Percentiles rank a stretch among this genome's conserved stretches.
These are phyloP conservation scores for Leptodactylus fallax DNA, from an alignment of 2,797 vertebrate species.

Conservation along the genomic window DNA sequence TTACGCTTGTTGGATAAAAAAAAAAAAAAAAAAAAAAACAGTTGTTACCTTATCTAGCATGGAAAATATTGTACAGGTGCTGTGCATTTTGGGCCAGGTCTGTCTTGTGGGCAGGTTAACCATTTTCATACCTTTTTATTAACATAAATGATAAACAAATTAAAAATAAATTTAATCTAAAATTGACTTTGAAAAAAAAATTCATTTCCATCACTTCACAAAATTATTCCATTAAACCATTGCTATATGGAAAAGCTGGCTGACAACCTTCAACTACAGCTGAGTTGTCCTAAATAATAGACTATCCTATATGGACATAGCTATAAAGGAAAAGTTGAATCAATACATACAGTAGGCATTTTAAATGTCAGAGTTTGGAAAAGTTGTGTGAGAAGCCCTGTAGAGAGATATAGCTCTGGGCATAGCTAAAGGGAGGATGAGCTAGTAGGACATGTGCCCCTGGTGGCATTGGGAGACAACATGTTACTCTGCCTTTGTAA, in stretches of 20 bases:
- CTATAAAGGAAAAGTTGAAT: no score
- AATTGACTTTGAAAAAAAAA: no score
- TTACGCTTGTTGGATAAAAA: neutral
- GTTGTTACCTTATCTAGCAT: neutral
- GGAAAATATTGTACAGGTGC: neutral
- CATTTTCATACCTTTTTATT: no score
- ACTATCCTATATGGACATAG: no score
- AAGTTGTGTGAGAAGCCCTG: neutral
- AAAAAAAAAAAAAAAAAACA: neutral
- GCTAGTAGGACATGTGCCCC: neutral
- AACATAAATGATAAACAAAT: no score
- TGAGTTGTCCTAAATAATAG: no score
- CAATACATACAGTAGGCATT: neutral
- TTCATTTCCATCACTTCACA: neutral
- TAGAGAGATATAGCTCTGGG: neutral
- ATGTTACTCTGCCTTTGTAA: neutral
- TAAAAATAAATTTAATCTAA: no score
- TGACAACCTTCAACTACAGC: no score
- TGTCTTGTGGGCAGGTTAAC: neutral
- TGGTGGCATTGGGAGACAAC: neutral
- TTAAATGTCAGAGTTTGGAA: neutral
- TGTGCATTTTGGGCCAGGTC: neutral
- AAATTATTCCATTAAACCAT: neutral
- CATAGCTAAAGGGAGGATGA: neutral
- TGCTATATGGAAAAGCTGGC: neutral